These are phyloP conservation scores for Danionella cerebrum DNA, from an alignment of 2,113 vertebrate genomes.

Conservation along the genomic window DNA sequence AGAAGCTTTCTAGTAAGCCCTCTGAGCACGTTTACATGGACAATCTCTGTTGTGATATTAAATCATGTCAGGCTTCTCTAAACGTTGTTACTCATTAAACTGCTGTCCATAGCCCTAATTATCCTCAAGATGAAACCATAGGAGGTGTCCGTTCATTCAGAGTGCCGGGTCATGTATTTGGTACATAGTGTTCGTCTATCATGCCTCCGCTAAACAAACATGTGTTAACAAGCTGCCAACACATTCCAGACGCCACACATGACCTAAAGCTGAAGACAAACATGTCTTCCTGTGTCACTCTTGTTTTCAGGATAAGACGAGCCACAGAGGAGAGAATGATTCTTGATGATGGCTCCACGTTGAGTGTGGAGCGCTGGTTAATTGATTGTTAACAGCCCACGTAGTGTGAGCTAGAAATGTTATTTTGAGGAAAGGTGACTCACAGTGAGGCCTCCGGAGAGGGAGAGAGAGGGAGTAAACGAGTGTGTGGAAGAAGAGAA, in stretches of 20 bases:
- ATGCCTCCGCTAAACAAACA: neutral
- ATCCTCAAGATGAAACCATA: no score
- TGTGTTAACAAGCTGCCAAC: conserved; percentile 13
- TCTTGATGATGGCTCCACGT: conserved; percentile 10
- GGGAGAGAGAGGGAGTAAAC: neutral
- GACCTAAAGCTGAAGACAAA: conserved; percentile 11
- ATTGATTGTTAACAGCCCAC: conserved; percentile 39
- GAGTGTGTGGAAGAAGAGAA: neutral
- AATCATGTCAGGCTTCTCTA: no score
- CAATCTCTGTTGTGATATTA: no score
- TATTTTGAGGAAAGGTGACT: conserved; percentile 29
- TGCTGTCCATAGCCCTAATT: no score
- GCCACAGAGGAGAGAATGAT: neutral
- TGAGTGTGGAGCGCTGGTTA: neutral
- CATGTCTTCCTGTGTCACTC: neutral
- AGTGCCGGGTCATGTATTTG: neutral
- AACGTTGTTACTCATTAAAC: no score
- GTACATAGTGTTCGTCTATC: neutral
- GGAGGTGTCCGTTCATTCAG: neutral
- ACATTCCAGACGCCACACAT: neutral
- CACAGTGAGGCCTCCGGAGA: neutral
- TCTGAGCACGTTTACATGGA: no score
- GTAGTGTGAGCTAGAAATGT: conserved; percentile 16
- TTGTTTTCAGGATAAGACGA: neutral
- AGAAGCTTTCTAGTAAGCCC: no score